phyloP scores from a whole-genome alignment of 2,797 vertebrate genomes.

The Manis crassicaudata region DNA sequence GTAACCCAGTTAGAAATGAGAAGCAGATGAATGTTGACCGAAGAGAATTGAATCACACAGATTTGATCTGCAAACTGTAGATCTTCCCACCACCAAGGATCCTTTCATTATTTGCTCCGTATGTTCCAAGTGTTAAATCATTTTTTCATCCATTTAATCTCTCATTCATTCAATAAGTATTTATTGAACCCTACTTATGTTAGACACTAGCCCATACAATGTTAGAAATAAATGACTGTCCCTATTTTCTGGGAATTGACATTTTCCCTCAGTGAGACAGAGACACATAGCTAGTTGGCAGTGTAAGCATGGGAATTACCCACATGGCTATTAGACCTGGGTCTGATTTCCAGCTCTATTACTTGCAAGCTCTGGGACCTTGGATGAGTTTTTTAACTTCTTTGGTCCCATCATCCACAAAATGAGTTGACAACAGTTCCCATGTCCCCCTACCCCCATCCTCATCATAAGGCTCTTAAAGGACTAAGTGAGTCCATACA shows the following conservation, averaged over 20 bases:
- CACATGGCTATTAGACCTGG: neutral
- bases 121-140: neutral
- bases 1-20: neutral
- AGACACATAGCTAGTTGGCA: neutral
- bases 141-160: neutral
- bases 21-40: neutral
- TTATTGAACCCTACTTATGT: neutral
- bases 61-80: neutral
- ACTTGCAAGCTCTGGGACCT: neutral
- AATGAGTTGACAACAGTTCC: neutral
- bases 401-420: neutral
- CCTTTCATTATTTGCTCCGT: neutral
- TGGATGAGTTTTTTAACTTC: neutral
- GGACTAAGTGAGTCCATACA: neutral
- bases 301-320: neutral
- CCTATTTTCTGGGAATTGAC: neutral
- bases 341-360: neutral
- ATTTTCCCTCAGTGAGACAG: neutral
- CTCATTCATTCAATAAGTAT: neutral
- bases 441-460: neutral
- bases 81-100: neutral
- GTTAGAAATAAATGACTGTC: neutral
- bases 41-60: neutral
- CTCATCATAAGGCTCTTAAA: neutral
- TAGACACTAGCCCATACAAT: neutral